Evolutionary conservation across 2,888 invertebrate species (phyloP).

Genomic region (Mesodorylaimus sp.): DNA sequence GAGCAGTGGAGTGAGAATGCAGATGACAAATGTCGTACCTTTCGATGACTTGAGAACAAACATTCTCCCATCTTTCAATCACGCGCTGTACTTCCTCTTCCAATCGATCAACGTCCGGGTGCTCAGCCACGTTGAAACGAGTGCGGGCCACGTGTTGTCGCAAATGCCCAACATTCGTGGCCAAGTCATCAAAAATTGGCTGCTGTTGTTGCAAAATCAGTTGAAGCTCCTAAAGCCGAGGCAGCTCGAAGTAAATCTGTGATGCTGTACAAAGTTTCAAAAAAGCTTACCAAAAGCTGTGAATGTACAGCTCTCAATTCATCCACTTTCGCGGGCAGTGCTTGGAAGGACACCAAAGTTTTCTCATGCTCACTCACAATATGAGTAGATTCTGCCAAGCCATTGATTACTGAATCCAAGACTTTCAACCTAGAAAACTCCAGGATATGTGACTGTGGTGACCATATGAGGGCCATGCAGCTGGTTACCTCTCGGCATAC

Average conservation of each 20-base stretch:
- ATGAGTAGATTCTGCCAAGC: conserved; percentile 69
- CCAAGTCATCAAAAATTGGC: conserved; percentile 65
- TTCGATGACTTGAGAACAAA: conserved; percentile 66
- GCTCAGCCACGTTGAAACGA: conserved; percentile 49
- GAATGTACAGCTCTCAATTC: conserved; percentile 54
- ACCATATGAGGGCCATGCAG: not conserved
- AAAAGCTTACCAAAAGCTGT: conserved; percentile 19
- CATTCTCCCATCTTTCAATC: conserved; percentile 66
- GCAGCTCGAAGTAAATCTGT: not conserved
- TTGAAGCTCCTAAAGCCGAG: conserved; percentile 45
- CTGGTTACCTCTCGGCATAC: conserved; percentile 49
- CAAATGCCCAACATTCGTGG: conserved; percentile 68
- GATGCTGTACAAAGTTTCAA: not conserved
- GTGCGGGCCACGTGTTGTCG: conserved; percentile 69
- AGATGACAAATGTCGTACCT: too few species aligned
- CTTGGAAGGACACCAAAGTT: conserved; percentile 66
- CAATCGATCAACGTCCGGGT: conserved; percentile 65
- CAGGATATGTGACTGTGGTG: not conserved
- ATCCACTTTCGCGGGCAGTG: conserved; percentile 66
- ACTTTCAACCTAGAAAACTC: conserved; percentile 51
- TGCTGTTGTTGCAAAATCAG: conserved; percentile 68
- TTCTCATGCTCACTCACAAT: conserved; percentile 75
- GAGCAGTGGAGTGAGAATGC: too few species aligned
- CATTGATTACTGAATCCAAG: conserved; percentile 66
- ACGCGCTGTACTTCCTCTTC: conserved; percentile 72